Evolutionary conservation across 2,797 vertebrate genomes (phyloP).

Genomic region (Lepus oiostolus): DNA sequence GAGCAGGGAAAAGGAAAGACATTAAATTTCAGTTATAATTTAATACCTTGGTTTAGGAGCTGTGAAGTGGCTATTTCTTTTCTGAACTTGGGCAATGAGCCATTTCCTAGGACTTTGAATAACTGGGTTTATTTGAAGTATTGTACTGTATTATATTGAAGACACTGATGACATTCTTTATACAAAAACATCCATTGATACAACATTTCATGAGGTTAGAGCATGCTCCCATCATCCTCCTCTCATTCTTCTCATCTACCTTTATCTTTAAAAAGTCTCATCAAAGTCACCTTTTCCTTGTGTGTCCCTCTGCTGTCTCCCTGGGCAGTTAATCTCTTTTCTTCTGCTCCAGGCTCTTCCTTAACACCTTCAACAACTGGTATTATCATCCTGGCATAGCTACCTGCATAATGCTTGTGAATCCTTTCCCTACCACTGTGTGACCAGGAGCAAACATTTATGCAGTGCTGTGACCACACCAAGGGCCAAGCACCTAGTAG

Average conservation of each 20-base stretch:
- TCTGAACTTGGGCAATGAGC: background rate
- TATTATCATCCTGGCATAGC: too few relatives aligned
- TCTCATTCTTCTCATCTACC: background rate
- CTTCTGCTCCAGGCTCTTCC: background rate
- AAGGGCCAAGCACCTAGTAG: background rate
- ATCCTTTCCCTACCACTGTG: background rate
- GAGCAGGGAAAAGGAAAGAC: background rate
- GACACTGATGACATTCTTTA: background rate
- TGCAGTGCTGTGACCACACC: background rate
- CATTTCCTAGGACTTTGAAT: background rate
- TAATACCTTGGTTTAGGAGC: background rate
- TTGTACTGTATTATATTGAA: background rate
- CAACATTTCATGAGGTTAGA: background rate
- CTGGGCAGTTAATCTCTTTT: background rate
- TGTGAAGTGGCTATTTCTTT: background rate
- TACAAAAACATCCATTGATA: background rate
- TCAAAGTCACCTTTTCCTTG: background rate
- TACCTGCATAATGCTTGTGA: background rate
- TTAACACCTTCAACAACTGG: background rate
- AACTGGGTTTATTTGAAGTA: background rate
- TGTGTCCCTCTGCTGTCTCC: background rate
- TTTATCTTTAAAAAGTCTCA: background rate
- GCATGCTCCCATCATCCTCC: background rate
- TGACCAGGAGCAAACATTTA: background rate
- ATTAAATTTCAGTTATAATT: background rate